Percentiles rank a stretch among this genome's conserved stretches.
Evolutionary conservation across 30 jellyfish, hydroid and myxozoan genomes (phyloP).

Genomic region (Hydractinia symbiolongicarpus): DNA sequence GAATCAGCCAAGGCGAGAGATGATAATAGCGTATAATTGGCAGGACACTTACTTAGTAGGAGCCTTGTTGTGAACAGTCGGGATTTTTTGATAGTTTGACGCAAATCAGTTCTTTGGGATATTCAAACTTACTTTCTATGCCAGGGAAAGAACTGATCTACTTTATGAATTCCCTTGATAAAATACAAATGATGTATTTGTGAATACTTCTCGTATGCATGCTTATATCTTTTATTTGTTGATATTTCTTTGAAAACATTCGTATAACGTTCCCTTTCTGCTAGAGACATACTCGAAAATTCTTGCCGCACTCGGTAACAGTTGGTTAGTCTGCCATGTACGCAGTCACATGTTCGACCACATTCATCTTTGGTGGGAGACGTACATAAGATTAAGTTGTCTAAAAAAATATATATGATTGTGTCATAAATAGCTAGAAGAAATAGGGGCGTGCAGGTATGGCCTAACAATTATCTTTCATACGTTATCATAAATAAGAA

Average conservation of each 20-base stretch:
- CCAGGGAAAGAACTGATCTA: constrained; percentile 35
- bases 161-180: constrained; percentile 23
- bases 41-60: not conserved
- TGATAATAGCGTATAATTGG: not conserved
- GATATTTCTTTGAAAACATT: constrained; percentile 8
- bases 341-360: constrained; percentile 28
- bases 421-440: no score
- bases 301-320: constrained; percentile 44
- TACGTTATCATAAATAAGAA: no score
- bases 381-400: no score
- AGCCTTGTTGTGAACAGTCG: not conserved
- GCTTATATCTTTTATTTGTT: not conserved
- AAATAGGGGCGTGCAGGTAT: no score
- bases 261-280: constrained; percentile 23
- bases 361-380: constrained; percentile 27
- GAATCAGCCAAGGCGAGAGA: no score
- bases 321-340: constrained; percentile 19
- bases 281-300: constrained; percentile 33
- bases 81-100: not conserved
- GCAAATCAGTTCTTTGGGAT: not conserved
- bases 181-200: constrained; percentile 3
- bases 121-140: constrained; percentile 27
- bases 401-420: no score
- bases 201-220: not conserved
- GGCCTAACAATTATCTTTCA: no score